phyloP scores from a whole-genome alignment of 2,888 invertebrate species.

The Trachelus troglodyta region DNA sequence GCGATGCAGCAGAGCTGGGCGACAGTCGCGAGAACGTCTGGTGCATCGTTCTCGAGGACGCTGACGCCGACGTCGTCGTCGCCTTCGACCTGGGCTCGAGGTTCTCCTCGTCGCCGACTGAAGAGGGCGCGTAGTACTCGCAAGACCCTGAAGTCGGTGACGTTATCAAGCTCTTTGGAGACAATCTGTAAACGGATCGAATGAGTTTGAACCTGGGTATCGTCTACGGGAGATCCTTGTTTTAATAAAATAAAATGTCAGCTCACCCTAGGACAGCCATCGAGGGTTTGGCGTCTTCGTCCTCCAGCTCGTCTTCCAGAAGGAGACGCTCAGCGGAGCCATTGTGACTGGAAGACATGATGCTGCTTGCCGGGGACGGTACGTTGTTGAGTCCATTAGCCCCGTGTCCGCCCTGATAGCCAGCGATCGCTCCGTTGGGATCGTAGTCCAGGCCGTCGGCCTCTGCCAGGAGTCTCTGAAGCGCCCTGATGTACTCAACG shows the following conservation, averaged over 20 bases:
- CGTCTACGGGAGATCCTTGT: background rate
- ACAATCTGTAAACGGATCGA: slow-evolving; percentile 44
- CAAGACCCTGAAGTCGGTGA: slow-evolving; percentile 34
- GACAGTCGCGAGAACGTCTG: slow-evolving; percentile 46
- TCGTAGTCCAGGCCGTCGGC: slow-evolving; percentile 71
- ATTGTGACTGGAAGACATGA: slow-evolving; percentile 63
- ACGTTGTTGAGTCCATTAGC: slow-evolving; percentile 67
- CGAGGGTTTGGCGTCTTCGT: slow-evolving; percentile 48
- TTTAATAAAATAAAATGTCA: background rate
- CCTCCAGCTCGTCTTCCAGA: slow-evolving; percentile 68
- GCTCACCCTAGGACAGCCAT: slow-evolving; percentile 10
- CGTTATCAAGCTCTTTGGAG: slow-evolving; percentile 48
- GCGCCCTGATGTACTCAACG: slow-evolving; percentile 87
- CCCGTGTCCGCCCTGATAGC: slow-evolving; percentile 48
- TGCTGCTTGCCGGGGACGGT: slow-evolving; percentile 64
- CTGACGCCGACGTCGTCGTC: background rate
- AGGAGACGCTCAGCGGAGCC: slow-evolving; percentile 65
- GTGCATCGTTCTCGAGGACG: slow-evolving; percentile 2
- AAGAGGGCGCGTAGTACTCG: slow-evolving; percentile 49
- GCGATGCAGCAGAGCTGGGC: slow-evolving; percentile 51
- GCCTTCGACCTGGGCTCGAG: slow-evolving; percentile 48
- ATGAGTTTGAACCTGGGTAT: background rate
- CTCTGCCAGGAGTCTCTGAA: slow-evolving; percentile 80
- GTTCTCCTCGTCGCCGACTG: slow-evolving; percentile 61
- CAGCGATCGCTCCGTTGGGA: slow-evolving; percentile 50